Base-by-base conservation (phyloP, 1,140 invertebrate species). In the Lordiphosa collinella region DNA sequence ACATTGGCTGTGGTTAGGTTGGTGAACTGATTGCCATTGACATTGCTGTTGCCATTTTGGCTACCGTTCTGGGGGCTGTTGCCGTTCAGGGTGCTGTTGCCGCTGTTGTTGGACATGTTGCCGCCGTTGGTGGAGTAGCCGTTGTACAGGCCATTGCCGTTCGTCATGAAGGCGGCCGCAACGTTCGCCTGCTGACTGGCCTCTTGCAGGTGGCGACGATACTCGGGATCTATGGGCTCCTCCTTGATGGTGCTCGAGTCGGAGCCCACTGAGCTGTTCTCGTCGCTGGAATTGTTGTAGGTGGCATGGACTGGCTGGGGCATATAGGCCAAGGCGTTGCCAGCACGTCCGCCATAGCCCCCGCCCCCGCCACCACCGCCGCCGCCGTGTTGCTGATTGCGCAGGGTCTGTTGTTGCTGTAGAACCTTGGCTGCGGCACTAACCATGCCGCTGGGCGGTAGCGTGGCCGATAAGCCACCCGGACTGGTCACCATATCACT, bases 251-350 rank as follows among this genome's bases (percentile, higher is more conserved):
- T 89, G 22, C 86, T 80, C 16, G 71, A 70, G 36, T 89, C 87
- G 25, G 86, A 88, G 50, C 86, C 85, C 22, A 89, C 71, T 5
- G 75, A 84, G 16, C 78, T 85, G 51, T 88, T 89, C 61, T 89
- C 88, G 46, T 89, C 88, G 55, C 86, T 89, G 46, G 85, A 89
- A 35, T 86, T 88, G 13, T 92, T 93, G 86, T 94, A 95, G 8
- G 92, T 93, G 7, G 94, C 93, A 3, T 97, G 96, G 1, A 97
- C 95, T 1, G 95, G 95, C 82, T 96, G 95, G 0, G 96, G 96
- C 94, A 97, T 95, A 80, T 97, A 97, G 1, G 95, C 94, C 18
- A 96, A 86, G 0, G 95, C 93, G 1, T 93, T 84, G 1, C 92
- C 90, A 38, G 92, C 92, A 2, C 89, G 87, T 0, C 56, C 58